Conservation (phyloP, 2,888 invertebrate species). For the Gastrophysa polygoni region DNA sequence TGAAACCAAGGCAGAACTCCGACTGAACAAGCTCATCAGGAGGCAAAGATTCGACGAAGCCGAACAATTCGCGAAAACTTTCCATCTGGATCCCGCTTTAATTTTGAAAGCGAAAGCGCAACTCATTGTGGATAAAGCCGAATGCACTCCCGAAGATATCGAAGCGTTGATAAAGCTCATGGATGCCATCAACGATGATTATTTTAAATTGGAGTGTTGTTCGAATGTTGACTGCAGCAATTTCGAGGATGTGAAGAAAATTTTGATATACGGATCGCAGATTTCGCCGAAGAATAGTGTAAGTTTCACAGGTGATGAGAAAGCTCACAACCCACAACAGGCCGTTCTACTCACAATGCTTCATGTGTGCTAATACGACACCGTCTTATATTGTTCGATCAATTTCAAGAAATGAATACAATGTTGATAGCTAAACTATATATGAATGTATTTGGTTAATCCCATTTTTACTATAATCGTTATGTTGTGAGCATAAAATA, state of each 20-base stretch:
- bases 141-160: conserved; percentile 50
- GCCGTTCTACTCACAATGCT: no score
- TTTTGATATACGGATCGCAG: conserved; percentile 30
- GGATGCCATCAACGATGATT: conserved; percentile 56
- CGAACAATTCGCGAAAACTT: conserved; percentile 57
- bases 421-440: no score
- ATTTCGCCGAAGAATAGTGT: conserved; percentile 23
- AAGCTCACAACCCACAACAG: no score
- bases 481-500: no score
- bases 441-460: no score
- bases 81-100: conserved; percentile 53
- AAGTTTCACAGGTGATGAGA: no score
- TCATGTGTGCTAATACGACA: no score
- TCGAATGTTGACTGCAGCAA: conserved; percentile 26
- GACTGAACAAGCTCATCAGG: conserved; percentile 58
- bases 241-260: conserved; percentile 27
- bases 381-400: no score
- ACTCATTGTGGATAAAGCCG: conserved; percentile 48
- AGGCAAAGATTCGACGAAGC: conserved; percentile 60
- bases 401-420: no score
- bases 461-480: no score
- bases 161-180: conserved; percentile 54
- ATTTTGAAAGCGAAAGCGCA: conserved; percentile 58
- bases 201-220: conserved; percentile 59
- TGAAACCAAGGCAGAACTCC: conserved; percentile 59